phyloP scores from a whole-genome alignment of 2,113 vertebrate genomes.

The Monopterus albus region DNA sequence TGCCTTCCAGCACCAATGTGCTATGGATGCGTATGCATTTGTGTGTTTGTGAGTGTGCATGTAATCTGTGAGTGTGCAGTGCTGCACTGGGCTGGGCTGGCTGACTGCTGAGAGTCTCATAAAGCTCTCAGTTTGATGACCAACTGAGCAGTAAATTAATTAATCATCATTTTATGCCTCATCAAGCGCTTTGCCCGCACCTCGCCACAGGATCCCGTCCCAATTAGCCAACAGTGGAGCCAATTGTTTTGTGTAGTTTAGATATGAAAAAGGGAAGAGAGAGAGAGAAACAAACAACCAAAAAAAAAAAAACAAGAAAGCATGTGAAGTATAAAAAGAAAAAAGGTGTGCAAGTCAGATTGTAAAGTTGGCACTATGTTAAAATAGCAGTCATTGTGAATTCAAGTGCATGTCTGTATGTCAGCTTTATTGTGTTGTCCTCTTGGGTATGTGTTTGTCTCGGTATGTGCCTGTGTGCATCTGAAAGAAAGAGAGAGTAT shows the following conservation, averaged over 20 bases:
- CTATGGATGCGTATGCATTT: constrained; percentile 22
- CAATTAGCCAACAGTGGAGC: constrained; percentile 92
- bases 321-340: background rate
- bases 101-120: constrained; percentile 97
- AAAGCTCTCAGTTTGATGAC: constrained; percentile 96
- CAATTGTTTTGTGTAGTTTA: constrained; percentile 93
- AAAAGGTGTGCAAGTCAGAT: background rate
- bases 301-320: constrained; percentile 1
- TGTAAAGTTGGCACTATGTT: background rate
- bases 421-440: background rate
- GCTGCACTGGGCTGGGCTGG: constrained; percentile 80
- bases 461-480: too few species aligned
- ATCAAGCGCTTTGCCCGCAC: constrained; percentile 94
- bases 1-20: constrained; percentile 20
- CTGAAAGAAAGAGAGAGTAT: background rate
- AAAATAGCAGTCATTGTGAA: background rate
- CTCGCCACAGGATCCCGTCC: constrained; percentile 87
- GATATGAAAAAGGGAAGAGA: constrained; percentile 34
- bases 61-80: constrained; percentile 24
- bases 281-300: too few species aligned
- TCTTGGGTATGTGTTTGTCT: constrained; percentile 9
- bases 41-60: constrained; percentile 26
- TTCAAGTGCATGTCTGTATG: background rate
- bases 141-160: constrained; percentile 99
- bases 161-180: constrained; percentile 99